Evolutionary conservation across 2,888 invertebrate species (phyloP), one percentile per base, ranked within the genome.

Genomic region (Lysandra coridon): DNA sequence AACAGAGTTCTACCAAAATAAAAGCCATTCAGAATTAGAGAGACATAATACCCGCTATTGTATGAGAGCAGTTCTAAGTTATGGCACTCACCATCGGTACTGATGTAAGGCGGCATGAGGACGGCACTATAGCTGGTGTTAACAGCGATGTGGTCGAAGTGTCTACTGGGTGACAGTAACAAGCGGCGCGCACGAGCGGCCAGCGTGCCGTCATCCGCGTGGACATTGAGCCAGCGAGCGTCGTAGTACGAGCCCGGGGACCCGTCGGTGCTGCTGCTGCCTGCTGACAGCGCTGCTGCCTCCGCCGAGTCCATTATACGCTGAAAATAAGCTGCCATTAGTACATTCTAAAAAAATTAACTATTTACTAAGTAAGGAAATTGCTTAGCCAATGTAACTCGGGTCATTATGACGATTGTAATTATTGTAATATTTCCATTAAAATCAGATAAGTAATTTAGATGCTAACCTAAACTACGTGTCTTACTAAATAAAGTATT

Each of bases 241-340:
- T 98, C 98, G 90, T 97, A 98, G 88, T 96, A 96, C 81, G 96
- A 93, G 84, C 95, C 88, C 85, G 96, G 92, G 76, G 95, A 92
- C 30, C 96, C 96, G 83, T 95, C 95, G 78, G 93, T 86, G 81
- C 95, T 95, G 80, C 95, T 91, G 80, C 96, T 91, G 85, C 97
- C 96, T 0, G 92, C 88, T 3, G 93, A 92, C 17, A 98, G 96
- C 23, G 98, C 95, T 0, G 98, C 98, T 0, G 98, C 98, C 89
- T 98, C 98, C 0, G 98, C 98, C 17, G 97, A 98, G 91, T 98
- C 98, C 97, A 98, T 98, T 86, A 98, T 97, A 84, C 98, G 97
- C 98, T 98, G 93, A 4, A 81, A 80, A 81, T 53, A 80, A 80
- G 57, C 64, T 57, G 78, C 0, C 30, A 79, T 76, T 79, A 69